phyloP scores from a whole-genome alignment of 2,113 vertebrate genomes.

The Dissostichus mawsoni region DNA sequence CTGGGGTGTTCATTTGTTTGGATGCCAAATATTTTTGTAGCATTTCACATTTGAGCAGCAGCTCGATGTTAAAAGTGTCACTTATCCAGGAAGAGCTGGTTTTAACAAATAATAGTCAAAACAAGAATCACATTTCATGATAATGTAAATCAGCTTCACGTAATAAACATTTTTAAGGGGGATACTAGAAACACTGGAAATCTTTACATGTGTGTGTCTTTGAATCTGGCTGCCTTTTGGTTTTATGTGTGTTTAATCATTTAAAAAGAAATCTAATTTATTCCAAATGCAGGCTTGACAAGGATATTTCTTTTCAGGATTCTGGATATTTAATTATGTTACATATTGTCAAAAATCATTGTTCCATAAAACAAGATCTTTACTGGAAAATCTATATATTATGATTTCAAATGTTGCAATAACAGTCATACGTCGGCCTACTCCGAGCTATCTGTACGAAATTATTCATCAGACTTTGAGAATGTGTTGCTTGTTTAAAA shows the following conservation, averaged over 20 bases:
- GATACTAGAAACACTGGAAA: neutral
- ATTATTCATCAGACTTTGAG: neutral
- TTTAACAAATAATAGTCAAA: too few relatives aligned
- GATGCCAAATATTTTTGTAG: neutral
- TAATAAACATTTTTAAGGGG: neutral
- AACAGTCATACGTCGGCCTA: too few relatives aligned
- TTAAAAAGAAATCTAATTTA: too few relatives aligned
- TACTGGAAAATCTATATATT: too few relatives aligned
- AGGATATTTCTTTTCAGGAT: neutral
- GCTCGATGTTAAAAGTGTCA: neutral
- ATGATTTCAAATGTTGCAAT: neutral
- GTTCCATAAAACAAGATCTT: too few relatives aligned
- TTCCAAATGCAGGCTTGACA: neutral
- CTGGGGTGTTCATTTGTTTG: neutral
- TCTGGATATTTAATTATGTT: neutral
- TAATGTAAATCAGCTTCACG: neutral
- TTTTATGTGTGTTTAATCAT: neutral
- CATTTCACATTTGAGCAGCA: neutral
- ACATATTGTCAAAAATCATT: too few relatives aligned
- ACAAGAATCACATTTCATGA: neutral
- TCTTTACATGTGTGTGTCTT: neutral
- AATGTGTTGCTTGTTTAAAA: neutral
- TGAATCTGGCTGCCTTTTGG: neutral
- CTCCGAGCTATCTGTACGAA: neutral
- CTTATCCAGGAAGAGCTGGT: neutral